phyloP scores from a whole-genome alignment of 2,888 invertebrate genomes.

The Temnothorax ravouxi region DNA sequence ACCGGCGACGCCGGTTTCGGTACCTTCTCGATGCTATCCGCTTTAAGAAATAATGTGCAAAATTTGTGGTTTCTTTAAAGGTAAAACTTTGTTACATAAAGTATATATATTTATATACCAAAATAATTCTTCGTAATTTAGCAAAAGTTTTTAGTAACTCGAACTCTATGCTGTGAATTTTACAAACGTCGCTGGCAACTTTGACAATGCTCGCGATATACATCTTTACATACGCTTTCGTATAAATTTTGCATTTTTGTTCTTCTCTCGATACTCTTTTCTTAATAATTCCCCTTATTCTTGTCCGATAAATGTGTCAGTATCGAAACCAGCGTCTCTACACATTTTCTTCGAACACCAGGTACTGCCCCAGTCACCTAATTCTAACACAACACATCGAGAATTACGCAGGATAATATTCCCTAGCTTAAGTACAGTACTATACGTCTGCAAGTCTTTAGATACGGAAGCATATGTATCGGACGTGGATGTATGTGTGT shows the following conservation, averaged over 20 bases:
- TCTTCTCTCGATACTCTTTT: not conserved
- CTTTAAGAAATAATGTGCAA: constrained; percentile 47
- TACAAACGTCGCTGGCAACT: constrained; percentile 9
- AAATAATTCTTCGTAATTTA: constrained; percentile 44
- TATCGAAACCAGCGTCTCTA: constrained; percentile 48
- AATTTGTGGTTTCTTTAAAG: constrained; percentile 28
- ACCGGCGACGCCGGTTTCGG: constrained; percentile 47
- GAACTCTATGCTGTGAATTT: constrained; percentile 14
- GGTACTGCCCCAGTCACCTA: constrained; percentile 58
- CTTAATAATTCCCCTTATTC: not conserved
- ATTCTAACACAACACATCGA: constrained; percentile 73
- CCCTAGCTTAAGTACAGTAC: constrained; percentile 78
- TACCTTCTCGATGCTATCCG: constrained; percentile 19
- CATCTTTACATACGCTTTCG: constrained; percentile 27
- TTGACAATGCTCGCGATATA: not conserved
- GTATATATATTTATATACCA: no score
- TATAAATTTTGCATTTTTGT: constrained; percentile 5
- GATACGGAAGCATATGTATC: constrained; percentile 83
- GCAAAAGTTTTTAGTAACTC: constrained; percentile 16
- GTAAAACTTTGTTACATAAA: constrained; percentile 31
- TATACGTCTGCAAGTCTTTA: constrained; percentile 81
- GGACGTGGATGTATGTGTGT: constrained; percentile 71
- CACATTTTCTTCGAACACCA: constrained; percentile 36
- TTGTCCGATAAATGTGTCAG: constrained; percentile 6
- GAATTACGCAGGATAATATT: constrained; percentile 76